Evolutionary conservation across 2,888 invertebrate species (phyloP), one percentile per base, ranked within the genome.

Genomic region (Tiliacea citrago): DNA sequence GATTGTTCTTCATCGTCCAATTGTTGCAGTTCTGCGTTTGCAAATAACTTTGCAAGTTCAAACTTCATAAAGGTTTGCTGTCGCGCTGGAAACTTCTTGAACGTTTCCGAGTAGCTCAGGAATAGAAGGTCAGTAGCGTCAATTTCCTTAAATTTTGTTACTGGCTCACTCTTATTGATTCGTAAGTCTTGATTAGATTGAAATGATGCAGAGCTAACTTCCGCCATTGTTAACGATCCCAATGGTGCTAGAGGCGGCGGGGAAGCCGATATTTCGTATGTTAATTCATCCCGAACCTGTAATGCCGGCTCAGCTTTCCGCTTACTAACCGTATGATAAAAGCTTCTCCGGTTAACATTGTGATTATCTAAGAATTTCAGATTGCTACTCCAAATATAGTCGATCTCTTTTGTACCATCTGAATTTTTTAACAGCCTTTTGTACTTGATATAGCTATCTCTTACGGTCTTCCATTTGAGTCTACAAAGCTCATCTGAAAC

Each of bases 381-480:
- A 13, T 89, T 84, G 51, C 76, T 2, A 57, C 86, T 84, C 90
- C 90, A 91, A 24, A 88, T 77, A 63, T 90, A 91, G 51, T 86
- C 85, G 7, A 81, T 84, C 0, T 80, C 81, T 77, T 85, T 90
- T 66, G 83, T 88, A 29, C 83, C 83, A 57, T 79, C 61, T 10
- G 82, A 73, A 21, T 74, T 71, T 75, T 84, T 81, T 45, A 84
- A 53, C 60, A 81, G 81, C 58, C 88, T 91, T 82, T 87, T 91
- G 69, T 88, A 88, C 62, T 90, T 91, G 10, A 88, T 90, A 73
- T 90, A 91, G 29, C 89, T 88, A 63, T 91, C 91, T 85, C 89
- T 86, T 42, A 91, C 83, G 1, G 88, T 90, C 75, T 91, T 91
- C 91, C 91, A 91, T 86, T 91, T 91, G 12, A 85, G 86, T 83